Base-by-base conservation (phyloP, 2,797 vertebrate species). In the Glossophaga mutica region DNA sequence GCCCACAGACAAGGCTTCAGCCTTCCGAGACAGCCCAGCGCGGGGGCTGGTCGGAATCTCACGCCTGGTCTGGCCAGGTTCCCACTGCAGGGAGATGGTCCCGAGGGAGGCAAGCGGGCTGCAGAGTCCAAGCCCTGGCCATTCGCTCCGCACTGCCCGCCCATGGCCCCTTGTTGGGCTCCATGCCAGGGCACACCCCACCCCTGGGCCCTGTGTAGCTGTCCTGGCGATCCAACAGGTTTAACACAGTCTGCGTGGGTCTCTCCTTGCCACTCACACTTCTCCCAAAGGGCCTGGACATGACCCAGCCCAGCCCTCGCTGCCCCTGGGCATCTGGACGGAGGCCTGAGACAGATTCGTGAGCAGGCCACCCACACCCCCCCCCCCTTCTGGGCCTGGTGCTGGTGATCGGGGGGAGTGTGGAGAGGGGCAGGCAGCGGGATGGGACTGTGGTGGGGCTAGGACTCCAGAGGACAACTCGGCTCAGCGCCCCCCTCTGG, bases 41-140 rank as follows among this genome's bases (percentile, higher is more conserved):
- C 26, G 19, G 42, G 14, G 42, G 26, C 9, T 46, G 44, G 73
- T 11, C 9, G 2, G 32, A 9, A 32, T 48, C 29, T 76, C 3
- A 6, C 44, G 48, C 29, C 73, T 48, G 48, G 18, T 52, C 74
- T 4, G 6, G 97, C 99, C 99, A 99, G 16, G 99, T 99, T 0
- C 99, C 99, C 97, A 99, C 98, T 98, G 99, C 99, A 96, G 99
- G 99, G 99, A 99, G 68, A 99, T 98, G 39, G 99, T 99, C 98
- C 99, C 99, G 98, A 2, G 46, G 37, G 77, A 29, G 2, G 18
- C 16, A 16, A 7, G 57, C 32, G 9, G 18, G 37, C 29, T 22
- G 9, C 42, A 67, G 39, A 29, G 21, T 18, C 19, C 46, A 44
- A 48, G 5, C 2, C 42, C 42, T 84, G 21, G 11, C 4, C 18